Evolutionary conservation across 1,140 invertebrate species (phyloP), one percentile per base, ranked within the genome.

Genomic region (Chironomus striatipennis): DNA sequence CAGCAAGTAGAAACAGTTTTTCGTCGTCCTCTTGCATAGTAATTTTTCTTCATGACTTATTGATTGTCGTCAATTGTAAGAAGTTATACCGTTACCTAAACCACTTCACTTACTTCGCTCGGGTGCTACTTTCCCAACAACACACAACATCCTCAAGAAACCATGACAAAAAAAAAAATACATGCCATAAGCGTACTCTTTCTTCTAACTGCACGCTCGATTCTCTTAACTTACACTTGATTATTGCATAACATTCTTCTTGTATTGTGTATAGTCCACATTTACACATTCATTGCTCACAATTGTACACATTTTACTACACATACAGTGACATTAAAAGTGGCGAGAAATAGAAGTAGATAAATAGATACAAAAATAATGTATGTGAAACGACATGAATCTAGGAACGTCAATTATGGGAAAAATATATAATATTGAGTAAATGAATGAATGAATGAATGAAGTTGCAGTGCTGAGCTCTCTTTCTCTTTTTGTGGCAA

Each of bases 281-380:
- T 47, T 47, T 47, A 47, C 43, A 47, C 43, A 47, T 47, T 2
- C 5, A 5, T 57, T 5, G 5, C 47, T 57, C 12, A 4, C 43
- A 12, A 12, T 57, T n/a, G 47, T n/a, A n/a, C 12, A n/a, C 47
- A 57, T 57, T n/a, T 15, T 57, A 57, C 9, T 57, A 57, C 47
- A n/a, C 12, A 57, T 57, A 57, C 47, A 12, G n/a, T 57, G 9
- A 57, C n/a, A 57, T 12, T 57, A 57, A n/a, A 57, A 57, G 47
- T 57, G 47, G n/a, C 47, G n/a, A 57, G 47, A 57, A 57, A 57
- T 57, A 57, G 47, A 57, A 57, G 47, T 57, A 57, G 47, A 57
- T 57, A 57, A 57, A 57, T 57, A 57, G n/a, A n/a, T 57, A 57
- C 12, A 57, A 57, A 57, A 57, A 57, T 57, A 57, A n/a, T 57